Base-by-base conservation (phyloP, 2,888 invertebrate species). In the Andrena marginata region DNA sequence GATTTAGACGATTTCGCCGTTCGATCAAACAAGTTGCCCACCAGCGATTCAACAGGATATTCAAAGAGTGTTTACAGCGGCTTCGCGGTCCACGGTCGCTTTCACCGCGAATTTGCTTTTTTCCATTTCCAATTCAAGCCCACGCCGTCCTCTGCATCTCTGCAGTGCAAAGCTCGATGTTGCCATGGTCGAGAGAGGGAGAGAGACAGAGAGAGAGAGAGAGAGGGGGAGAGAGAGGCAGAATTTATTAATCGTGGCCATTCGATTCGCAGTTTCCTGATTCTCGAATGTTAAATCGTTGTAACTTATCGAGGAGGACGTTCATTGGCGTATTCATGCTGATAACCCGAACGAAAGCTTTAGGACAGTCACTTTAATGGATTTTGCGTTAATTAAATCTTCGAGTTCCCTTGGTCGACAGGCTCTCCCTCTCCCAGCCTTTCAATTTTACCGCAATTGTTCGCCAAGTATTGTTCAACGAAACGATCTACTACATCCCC, bases 171-270 rank as follows among this genome's bases (percentile, higher is more conserved):
- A 72, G 31, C 26, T 64, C 35, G 35, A 20, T 20, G 33, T 16
- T 51, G 35, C n/a, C 13, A 42, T 20, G 51, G 49, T n/a, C 56
- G 56, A 54, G 3, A 10, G 54, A 10, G 10, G 2, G 8, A 26
- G 54, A 26, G 54, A 4, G 54, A 23, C 8, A 7, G 54, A 54
- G 2, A 8, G 54, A 54, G 8, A 54, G 8, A 3, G 23, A 20
- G 54, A n/a, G 23, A 26, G 23, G 2, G 8, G 13, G 54, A 56
- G 54, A 35, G n/a, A 10, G 1, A 35, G 13, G 10, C 26, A 8
- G 60, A 51, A 64, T 69, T 80, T 79, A 81, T 81, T 73, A 73
- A 81, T 64, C 59, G 59, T 2, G 56, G 63, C 42, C 48, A 60
- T 64, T 23, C 23, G 80, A 69, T 49, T 49, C 26, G 48, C 35